Evolutionary conservation across 2,797 vertebrate species (phyloP), one percentile per base, ranked within the genome.

Genomic region (Notamacropus eugenii): DNA sequence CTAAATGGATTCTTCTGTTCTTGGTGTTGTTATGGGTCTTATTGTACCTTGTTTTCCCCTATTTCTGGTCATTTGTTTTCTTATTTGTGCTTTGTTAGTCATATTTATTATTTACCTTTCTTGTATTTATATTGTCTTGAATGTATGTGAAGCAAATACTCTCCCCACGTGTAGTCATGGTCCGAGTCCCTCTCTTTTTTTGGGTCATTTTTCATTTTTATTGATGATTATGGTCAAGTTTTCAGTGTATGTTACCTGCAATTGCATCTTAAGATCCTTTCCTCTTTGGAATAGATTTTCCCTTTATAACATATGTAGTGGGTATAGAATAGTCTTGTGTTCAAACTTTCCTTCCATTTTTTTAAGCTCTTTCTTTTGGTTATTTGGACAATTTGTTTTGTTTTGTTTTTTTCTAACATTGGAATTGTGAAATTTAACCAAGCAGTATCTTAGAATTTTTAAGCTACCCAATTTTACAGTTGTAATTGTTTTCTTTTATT

Each of bases 281-380:
- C 34, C 34, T 6, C 16, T 74, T 40, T 22, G 6, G 1, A 74
- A 74, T 9, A 22, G 13, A 16, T n/a, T 67, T 67, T 14, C 14
- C 11, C 34, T n/a, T 67, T n/a, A n/a, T n/a, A n/a, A 3, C 16
- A n/a, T n/a, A 5, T 4, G n/a, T n/a, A 5, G 13, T n/a, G 0
- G 4, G 14, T 34, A 4, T 34, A 34, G 31, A 67, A 14, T 67
- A 67, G 59, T 34, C 59, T 62, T 62, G 3, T 67, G 62, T 67
- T 16, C 34, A n/a, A n/a, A 67, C 4, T 24, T 34, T 67, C 1
- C 29, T 29, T 59, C 28, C 9, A 31, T 28, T 62, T 57, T 67
- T n/a, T 13, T 13, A 67, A 22, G 4, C 0, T n/a, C 34, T 40
- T 74, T n/a, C 16, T 74, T 74, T 5, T 40, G n/a, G 12, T n/a